A percentile compares a stretch with the other conserved stretches of the same genome.
These are phyloP conservation scores for Silurus lanzhouensis DNA, from an alignment of 2,797 vertebrate species.

Conservation along the genomic window DNA sequence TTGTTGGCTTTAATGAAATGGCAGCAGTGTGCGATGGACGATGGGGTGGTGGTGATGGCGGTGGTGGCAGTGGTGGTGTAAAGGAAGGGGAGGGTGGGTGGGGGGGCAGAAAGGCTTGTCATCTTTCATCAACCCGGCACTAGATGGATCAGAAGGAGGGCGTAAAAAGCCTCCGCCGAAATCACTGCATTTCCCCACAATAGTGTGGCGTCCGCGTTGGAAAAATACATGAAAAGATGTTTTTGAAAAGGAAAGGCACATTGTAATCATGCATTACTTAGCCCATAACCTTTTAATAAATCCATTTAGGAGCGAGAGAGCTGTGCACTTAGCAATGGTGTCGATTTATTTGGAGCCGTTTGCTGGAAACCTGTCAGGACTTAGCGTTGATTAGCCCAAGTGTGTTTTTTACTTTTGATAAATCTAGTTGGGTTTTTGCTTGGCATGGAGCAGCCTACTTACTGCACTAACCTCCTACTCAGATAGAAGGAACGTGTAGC, in stretches of 20 bases:
- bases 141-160: slow-evolving; percentile 63
- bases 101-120: slow-evolving; percentile 54
- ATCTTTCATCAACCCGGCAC: slow-evolving; percentile 69
- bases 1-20: slow-evolving; percentile 64
- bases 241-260: slow-evolving; percentile 51
- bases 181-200: slow-evolving; percentile 68
- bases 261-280: slow-evolving; percentile 60
- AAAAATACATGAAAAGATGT: slow-evolving; percentile 67
- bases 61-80: slow-evolving; percentile 31
- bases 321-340: slow-evolving; percentile 33
- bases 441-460: neutral
- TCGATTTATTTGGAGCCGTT: slow-evolving; percentile 25
- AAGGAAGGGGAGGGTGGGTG: too few relatives aligned
- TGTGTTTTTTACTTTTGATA: slow-evolving; percentile 16
- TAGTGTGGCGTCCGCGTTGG: slow-evolving; percentile 60
- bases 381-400: slow-evolving; percentile 39
- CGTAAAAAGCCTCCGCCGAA: slow-evolving; percentile 55
- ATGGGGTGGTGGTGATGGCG: slow-evolving; percentile 52
- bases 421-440: slow-evolving; percentile 1
- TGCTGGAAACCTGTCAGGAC: slow-evolving; percentile 20
- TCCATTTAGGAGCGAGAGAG: slow-evolving; percentile 54
- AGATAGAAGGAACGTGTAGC: neutral
- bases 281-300: slow-evolving; percentile 65
- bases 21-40: slow-evolving; percentile 59
- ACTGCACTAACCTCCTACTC: neutral